A percentile compares a stretch with the other conserved stretches of the same genome.
Evolutionary conservation across 2,797 vertebrate species (phyloP).

Genomic region (Anableps anableps): DNA sequence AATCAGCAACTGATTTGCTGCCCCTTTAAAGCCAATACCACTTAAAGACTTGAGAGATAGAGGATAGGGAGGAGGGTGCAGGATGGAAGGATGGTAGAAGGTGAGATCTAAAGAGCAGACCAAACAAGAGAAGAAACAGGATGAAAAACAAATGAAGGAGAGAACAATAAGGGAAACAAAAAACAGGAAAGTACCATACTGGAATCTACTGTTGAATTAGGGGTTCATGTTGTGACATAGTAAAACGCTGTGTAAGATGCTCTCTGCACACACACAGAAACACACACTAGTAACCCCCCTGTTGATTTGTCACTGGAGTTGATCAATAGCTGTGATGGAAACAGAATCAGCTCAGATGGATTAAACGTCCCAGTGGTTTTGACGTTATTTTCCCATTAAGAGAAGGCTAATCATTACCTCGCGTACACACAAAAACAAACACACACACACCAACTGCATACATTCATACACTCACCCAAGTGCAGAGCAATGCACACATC

Average conservation of each 20-base stretch:
- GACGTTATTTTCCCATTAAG: conserved; percentile 84
- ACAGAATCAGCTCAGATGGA: conserved; percentile 82
- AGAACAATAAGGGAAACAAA: conserved; percentile 28
- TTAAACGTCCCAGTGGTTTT: conserved; percentile 81
- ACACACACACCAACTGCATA: conserved; percentile 5
- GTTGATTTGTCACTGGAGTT: conserved; percentile 80
- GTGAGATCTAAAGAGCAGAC: conserved; percentile 10
- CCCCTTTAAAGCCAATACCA: conserved; percentile 83
- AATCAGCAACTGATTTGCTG: conserved; percentile 86
- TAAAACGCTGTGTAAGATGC: conserved; percentile 71
- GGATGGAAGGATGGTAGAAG: conserved; percentile 32
- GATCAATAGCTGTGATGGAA: conserved; percentile 84
- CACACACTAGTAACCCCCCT: conserved; percentile 44
- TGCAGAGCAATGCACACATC: conserved; percentile 34
- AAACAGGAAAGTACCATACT: conserved; percentile 41
- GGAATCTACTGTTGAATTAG: conserved; percentile 54
- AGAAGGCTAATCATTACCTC: conserved; percentile 81
- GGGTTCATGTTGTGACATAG: conserved; percentile 50
- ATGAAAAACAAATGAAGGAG: conserved; percentile 32
- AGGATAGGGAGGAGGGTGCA: conserved; percentile 3
- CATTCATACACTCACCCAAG: conserved; percentile 13
- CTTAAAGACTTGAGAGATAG: conserved; percentile 69
- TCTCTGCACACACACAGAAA: conserved; percentile 29
- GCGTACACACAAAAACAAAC: conserved; percentile 16
- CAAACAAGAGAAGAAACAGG: conserved; percentile 43